Base-by-base conservation (phyloP, 2,888 invertebrate species). In the Catocala nupta region DNA sequence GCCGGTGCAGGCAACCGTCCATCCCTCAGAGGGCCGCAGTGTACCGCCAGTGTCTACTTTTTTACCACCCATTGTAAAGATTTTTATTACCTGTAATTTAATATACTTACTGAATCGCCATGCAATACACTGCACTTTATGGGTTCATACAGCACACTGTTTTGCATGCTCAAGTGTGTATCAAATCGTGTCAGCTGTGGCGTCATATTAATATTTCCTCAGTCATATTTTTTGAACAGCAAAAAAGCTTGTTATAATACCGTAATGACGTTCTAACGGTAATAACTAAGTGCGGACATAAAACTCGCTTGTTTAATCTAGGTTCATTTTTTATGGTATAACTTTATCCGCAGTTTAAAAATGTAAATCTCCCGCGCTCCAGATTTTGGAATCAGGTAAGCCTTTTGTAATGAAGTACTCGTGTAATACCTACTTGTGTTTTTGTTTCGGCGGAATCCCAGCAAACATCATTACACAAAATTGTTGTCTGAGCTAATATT, bases 21-120 rank as follows among this genome's bases (percentile, higher is more conserved):
- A 85, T 83, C 84, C 82, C 80, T 73, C 70, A 69, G 62, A 63
- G 67, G 68, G 70, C 79, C 78, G 75, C 73, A 64, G 71, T 69
- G 68, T 65, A 77, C 69, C 68, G 68, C 68, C 67, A 70, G 53
- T 73, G 74, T 70, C 74, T 75, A 76, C 70, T 78, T 77, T 85
- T 84, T 86, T 84, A 85, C 82, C 78, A 82, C 81, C 84, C 84
- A 87, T 86, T 83, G 83, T 87, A 83, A 80, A 76, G 73, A 80
- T 85, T 84, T 90, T 90, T 90, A 90, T 86, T 85, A 86, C 85
- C 84, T 82, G 88, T 89, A 89, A 89, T 91, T 91, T 89, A 87
- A 91, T 89, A 90, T 85, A 88, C 86, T 88, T 84, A 87, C 84
- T 82, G 84, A 88, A 88, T 86, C 83, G 84, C 83, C 82, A 82